phyloP scores from a whole-genome alignment of 1,140 invertebrate species.

The Physella acuta region DNA sequence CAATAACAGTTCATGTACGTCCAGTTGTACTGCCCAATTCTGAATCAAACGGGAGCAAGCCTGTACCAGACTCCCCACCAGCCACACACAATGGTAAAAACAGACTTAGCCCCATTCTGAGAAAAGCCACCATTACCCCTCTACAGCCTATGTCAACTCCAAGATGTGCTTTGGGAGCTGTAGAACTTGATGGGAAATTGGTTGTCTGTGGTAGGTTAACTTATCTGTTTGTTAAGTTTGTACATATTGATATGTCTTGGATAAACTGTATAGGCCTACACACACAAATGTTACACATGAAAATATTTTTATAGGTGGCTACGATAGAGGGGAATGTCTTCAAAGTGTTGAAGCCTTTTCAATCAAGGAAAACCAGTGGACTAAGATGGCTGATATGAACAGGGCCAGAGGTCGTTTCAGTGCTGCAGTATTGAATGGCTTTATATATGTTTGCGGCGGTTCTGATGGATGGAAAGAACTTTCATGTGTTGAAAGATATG shows the following conservation, averaged over 20 bases:
- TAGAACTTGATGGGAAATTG: conserved; percentile 69
- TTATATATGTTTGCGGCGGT: conserved; percentile 78
- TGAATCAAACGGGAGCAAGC: background rate
- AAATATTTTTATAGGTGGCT: conserved; percentile 68
- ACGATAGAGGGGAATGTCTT: conserved; percentile 82
- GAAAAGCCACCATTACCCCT: conserved; percentile 63
- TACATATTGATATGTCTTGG: background rate
- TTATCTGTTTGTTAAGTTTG: background rate
- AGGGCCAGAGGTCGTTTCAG: conserved; percentile 75
- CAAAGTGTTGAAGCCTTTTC: conserved; percentile 75
- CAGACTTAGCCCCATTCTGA: conserved; percentile 55
- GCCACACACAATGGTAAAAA: background rate
- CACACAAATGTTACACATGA: background rate
- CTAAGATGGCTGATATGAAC: conserved; percentile 69
- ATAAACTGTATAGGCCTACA: background rate
- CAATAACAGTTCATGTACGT: conserved; percentile 66
- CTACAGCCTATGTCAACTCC: conserved; percentile 71
- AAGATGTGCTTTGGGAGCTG: conserved; percentile 75
- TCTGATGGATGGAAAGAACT: conserved; percentile 76
- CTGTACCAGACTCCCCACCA: conserved; percentile 12
- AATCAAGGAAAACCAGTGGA: conserved; percentile 72
- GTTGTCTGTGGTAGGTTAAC: conserved; percentile 70
- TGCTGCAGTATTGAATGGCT: conserved; percentile 65
- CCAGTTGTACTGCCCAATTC: conserved; percentile 47
- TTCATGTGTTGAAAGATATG: conserved; percentile 70